These are phyloP conservation scores for Anomalospiza imberbis DNA, from an alignment of 2,797 vertebrate genomes.

Conservation along the genomic window DNA sequence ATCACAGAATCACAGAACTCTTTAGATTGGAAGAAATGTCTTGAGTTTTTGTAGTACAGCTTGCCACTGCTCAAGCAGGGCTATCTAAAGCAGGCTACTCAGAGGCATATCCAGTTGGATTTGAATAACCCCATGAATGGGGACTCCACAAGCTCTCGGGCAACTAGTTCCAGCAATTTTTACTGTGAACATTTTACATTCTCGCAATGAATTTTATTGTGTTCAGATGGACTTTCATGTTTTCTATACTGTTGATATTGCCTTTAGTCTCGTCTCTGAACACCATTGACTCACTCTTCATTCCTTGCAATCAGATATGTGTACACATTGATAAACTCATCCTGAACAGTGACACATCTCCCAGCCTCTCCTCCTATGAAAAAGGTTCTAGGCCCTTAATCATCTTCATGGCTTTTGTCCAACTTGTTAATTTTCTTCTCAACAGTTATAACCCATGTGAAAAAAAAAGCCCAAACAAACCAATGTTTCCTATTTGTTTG, in stretches of 20 bases:
- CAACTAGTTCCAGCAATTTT: not conserved
- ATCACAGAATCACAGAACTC: not conserved
- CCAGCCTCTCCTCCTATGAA: not conserved
- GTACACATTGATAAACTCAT: not conserved
- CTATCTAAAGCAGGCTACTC: no score
- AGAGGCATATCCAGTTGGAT: not conserved
- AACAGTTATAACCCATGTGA: fast-evolving
- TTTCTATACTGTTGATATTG: not conserved
- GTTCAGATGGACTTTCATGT: not conserved
- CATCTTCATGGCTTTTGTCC: not conserved
- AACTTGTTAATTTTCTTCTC: not conserved
- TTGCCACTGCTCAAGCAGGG: not conserved
- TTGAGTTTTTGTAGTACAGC: not conserved
- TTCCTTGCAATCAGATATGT: not conserved
- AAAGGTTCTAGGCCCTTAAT: not conserved
- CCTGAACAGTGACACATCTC: not conserved
- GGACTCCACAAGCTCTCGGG: not conserved
- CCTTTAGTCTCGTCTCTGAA: not conserved
- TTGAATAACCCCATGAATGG: not conserved
- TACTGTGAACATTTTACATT: not conserved
- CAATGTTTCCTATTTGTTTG: not conserved
- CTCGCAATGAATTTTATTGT: not conserved
- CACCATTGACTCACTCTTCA: not conserved
- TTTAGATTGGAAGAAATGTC: not conserved
- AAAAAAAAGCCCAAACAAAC: not conserved